phyloP scores from a whole-genome alignment of 2,113 vertebrate genomes.

The Pelusios castaneus region DNA sequence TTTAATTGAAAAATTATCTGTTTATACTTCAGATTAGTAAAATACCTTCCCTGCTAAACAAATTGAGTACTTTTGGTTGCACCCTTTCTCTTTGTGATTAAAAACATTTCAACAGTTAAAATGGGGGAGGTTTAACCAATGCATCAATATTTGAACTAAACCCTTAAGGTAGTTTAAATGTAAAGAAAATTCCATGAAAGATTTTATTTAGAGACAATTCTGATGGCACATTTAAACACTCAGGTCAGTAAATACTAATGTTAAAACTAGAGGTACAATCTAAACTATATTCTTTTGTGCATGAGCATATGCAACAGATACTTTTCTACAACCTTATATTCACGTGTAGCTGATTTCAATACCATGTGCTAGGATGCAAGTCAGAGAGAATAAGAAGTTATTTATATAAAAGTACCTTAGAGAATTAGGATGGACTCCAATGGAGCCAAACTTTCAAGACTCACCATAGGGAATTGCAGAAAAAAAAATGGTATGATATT shows the following conservation, averaged over 20 bases:
- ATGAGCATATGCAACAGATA: neutral
- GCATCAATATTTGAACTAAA: neutral
- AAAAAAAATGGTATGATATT: neutral
- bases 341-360: neutral
- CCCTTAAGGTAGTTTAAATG: neutral
- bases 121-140: neutral
- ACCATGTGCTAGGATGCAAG: neutral
- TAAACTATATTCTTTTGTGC: neutral
- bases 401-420: neutral
- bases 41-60: neutral
- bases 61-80: neutral
- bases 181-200: neutral
- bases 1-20: neutral
- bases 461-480: neutral
- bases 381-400: neutral
- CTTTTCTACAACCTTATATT: neutral
- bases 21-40: neutral
- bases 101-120: neutral
- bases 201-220: neutral
- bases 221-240: neutral
- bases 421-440: neutral
- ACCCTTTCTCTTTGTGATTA: neutral
- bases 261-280: neutral
- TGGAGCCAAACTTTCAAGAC: neutral
- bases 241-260: neutral